A percentile compares a stretch with the other conserved stretches of the same genome.
phyloP scores from a whole-genome alignment of 2,113 vertebrate genomes.

The Rallus limicola region DNA sequence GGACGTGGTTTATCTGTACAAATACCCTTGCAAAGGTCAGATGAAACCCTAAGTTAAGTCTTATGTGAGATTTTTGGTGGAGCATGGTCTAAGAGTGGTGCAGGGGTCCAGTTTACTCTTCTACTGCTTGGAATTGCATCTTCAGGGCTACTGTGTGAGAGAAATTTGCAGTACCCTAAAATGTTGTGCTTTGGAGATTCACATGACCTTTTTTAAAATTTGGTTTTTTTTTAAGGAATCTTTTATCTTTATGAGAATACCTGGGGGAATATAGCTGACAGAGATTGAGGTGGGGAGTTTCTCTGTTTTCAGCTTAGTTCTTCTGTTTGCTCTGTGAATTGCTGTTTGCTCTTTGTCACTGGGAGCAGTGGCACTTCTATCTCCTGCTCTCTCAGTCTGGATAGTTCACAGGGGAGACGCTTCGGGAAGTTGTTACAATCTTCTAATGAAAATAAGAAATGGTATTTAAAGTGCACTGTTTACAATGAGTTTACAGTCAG shows the following conservation, averaged over 20 bases:
- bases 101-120: neutral
- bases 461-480: neutral
- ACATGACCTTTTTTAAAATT: neutral
- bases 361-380: neutral
- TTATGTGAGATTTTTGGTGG: neutral
- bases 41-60: neutral
- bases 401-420: neutral
- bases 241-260: neutral
- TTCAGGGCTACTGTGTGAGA: neutral
- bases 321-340: neutral
- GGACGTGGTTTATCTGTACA: neutral
- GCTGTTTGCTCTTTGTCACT: neutral
- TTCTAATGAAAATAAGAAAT: neutral
- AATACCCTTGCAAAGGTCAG: conserved; percentile 17
- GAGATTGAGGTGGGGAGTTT: neutral
- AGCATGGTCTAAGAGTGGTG: neutral
- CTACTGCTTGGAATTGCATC: neutral
- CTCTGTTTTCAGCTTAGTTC: neutral
- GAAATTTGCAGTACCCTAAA: neutral
- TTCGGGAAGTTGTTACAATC: neutral
- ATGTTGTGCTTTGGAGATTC: neutral
- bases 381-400: neutral
- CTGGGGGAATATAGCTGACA: neutral
- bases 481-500: neutral
- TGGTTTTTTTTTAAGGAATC: neutral